Evolutionary conservation across 1,140 invertebrate species (phyloP).

Genomic region (Hormaphis cornu): DNA sequence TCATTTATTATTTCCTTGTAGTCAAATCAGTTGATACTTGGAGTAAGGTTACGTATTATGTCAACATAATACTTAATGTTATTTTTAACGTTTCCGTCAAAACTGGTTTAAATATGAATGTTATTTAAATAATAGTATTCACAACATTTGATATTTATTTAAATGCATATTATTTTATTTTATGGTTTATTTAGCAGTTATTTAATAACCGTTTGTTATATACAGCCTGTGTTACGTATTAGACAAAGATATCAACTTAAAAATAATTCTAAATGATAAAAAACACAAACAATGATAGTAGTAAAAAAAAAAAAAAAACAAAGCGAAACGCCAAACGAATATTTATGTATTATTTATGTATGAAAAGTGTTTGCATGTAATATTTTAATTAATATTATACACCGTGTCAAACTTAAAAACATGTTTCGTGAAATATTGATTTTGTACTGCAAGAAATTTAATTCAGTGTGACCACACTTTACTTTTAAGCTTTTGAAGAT

Average conservation of each 20-base stretch:
- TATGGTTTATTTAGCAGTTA: neutral
- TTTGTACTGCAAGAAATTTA: no score
- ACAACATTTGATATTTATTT: conserved; percentile 8
- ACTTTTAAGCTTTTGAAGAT: no score
- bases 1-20: conserved; percentile 14
- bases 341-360: neutral
- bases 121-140: conserved; percentile 3
- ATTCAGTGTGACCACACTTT: no score
- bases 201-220: neutral
- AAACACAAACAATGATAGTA: neutral
- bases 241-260: neutral
- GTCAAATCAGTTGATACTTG: conserved; percentile 31
- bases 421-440: no score
- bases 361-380: neutral
- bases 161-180: neutral
- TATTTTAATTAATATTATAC: no score
- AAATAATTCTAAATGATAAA: no score
- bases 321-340: neutral
- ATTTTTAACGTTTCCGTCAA: conserved; percentile 14
- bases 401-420: no score
- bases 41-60: conserved; percentile 17
- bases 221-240: conserved; percentile 9
- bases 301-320: neutral
- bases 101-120: neutral
- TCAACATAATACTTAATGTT: neutral